Evolutionary conservation across 2,797 vertebrate genomes (phyloP).

Genomic region (Echeneis naucrates): DNA sequence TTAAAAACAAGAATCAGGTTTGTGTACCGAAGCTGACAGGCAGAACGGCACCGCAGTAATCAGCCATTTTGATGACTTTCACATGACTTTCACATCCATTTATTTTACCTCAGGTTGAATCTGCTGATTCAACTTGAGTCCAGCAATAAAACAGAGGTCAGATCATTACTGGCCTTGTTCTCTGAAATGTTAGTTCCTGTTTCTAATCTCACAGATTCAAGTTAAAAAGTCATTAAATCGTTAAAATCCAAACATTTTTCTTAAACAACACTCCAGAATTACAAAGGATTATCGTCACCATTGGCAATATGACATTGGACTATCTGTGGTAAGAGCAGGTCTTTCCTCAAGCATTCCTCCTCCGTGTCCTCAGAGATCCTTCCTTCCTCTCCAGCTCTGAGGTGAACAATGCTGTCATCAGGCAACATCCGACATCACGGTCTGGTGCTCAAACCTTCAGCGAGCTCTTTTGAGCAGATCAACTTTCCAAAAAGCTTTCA

Average conservation of each 20-base stretch:
- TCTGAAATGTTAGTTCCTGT: neutral
- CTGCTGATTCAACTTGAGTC: neutral
- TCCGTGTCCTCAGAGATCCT: neutral
- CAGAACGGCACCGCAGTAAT: neutral
- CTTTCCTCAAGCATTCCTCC: neutral
- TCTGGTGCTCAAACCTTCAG: conserved; percentile 49
- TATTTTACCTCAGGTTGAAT: conserved; percentile 1
- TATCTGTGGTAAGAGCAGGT: neutral
- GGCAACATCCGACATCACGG: conserved; percentile 17
- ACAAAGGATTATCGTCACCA: too few species aligned
- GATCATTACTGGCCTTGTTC: neutral
- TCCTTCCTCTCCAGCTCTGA: neutral
- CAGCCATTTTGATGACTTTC: conserved; percentile 3
- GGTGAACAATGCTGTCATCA: conserved; percentile 54
- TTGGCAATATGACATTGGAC: neutral
- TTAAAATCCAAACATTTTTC: neutral
- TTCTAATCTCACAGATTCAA: neutral
- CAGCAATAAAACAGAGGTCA: neutral
- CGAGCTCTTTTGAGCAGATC: conserved; percentile 42
- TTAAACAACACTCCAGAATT: too few species aligned
- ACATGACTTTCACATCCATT: neutral
- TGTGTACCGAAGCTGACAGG: conserved; percentile 27
- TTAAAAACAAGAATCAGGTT: conserved; percentile 33
- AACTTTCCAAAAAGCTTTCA: conserved; percentile 28
- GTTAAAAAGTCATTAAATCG: neutral